phyloP scores from a whole-genome alignment of 2,113 vertebrate genomes.

The Eleginops maclovinus region DNA sequence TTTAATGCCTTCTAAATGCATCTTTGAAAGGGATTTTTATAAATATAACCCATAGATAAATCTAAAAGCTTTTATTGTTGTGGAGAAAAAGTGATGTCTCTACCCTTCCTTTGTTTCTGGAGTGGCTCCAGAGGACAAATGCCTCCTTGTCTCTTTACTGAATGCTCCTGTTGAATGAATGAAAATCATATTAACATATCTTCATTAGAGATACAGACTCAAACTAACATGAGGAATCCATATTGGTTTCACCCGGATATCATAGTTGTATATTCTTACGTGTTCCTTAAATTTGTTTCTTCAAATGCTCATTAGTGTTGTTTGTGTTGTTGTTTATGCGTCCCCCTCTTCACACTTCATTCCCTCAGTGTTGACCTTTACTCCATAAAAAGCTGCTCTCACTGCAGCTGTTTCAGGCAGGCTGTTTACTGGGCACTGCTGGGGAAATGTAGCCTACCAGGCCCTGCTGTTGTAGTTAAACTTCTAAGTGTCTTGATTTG shows the following conservation, averaged over 20 bases:
- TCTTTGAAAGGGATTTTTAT: background rate
- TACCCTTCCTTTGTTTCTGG: background rate
- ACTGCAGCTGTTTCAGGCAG: slow-evolving; percentile 66
- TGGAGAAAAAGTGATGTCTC: slow-evolving; percentile 15
- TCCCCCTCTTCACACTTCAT: slow-evolving; percentile 13
- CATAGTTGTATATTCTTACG: background rate
- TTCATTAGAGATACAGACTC: background rate
- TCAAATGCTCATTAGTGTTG: background rate
- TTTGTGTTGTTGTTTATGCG: slow-evolving; percentile 32
- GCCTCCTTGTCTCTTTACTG: background rate
- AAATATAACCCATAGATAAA: background rate
- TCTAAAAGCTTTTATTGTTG: too few species aligned
- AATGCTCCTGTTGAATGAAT: background rate
- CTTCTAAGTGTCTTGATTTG: background rate
- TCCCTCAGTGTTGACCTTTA: slow-evolving; percentile 73
- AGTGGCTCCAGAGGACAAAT: slow-evolving; percentile 24
- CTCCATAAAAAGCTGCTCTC: slow-evolving; percentile 59
- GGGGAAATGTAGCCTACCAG: slow-evolving; percentile 32
- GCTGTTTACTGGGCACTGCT: slow-evolving; percentile 50
- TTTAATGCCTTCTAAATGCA: background rate
- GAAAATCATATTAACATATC: background rate
- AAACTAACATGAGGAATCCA: background rate
- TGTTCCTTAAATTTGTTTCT: background rate
- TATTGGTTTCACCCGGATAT: background rate
- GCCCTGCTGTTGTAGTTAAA: slow-evolving; percentile 2